Evolutionary conservation across 2,797 vertebrate genomes (phyloP).

Genomic region (Macrochelys suwanniensis): DNA sequence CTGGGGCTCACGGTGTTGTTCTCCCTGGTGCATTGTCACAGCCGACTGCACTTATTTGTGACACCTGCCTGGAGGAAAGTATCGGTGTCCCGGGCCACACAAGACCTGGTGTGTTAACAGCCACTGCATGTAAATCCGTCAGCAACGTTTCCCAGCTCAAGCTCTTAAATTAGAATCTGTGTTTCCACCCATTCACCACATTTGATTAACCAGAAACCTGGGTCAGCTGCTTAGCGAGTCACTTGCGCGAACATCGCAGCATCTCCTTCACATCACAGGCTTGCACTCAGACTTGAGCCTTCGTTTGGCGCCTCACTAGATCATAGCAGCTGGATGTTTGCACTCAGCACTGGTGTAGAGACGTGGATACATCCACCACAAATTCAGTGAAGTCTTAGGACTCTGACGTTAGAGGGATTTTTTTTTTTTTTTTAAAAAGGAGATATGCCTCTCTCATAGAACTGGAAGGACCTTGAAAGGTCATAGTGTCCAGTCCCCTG

Average conservation of each 20-base stretch:
- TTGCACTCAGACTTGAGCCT: not conserved
- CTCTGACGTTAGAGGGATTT: not conserved
- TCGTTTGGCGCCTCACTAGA: not conserved
- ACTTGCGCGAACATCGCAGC: not conserved
- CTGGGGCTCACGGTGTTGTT: fast-evolving
- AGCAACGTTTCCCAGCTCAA: fast-evolving
- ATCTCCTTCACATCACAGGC: not conserved
- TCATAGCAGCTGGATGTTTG: not conserved
- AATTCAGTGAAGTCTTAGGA: not conserved
- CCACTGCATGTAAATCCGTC: not conserved
- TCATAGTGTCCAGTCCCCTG: no score
- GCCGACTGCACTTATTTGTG: not conserved
- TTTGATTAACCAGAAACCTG: not conserved
- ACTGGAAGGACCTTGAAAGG: no score
- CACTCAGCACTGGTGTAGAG: not conserved
- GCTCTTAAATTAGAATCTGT: not conserved
- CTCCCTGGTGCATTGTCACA: not conserved
- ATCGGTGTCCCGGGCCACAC: not conserved
- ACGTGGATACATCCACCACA: not conserved
- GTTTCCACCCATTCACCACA: not conserved
- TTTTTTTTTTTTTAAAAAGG: no score
- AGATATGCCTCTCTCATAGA: no score
- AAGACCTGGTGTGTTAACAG: fast-evolving
- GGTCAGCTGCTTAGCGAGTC: not conserved
- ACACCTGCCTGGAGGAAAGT: not conserved